Evolutionary conservation across 2,888 invertebrate genomes (phyloP).

Genomic region (Leptothorax acervorum): DNA sequence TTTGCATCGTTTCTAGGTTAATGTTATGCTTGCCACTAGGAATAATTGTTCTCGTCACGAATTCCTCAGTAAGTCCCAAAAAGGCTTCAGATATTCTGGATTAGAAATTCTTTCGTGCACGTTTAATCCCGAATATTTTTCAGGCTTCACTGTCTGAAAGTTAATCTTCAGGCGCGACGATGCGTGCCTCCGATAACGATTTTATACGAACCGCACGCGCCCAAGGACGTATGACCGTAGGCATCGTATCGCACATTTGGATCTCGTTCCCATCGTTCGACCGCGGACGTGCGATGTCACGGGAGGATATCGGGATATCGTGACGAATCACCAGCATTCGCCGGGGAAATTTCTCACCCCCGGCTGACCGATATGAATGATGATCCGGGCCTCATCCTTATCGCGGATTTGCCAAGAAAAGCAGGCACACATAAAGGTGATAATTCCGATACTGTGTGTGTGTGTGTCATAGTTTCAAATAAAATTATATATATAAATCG

Average conservation of each 20-base stretch:
- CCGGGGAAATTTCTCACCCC: conserved; percentile 23
- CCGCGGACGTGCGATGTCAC: conserved; percentile 27
- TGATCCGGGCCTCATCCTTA: background rate
- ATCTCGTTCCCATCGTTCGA: conserved; percentile 46
- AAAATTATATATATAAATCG: background rate
- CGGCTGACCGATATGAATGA: conserved; percentile 6
- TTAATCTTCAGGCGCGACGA: conserved; percentile 48
- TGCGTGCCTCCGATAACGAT: conserved; percentile 60
- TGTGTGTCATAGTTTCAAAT: background rate
- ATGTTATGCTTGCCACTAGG: background rate
- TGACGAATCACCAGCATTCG: conserved; percentile 45
- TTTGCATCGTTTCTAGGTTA: too few species aligned
- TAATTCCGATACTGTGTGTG: background rate
- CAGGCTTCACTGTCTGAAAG: conserved; percentile 1
- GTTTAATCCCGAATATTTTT: background rate
- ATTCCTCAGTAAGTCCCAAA: too few species aligned
- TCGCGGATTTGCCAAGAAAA: conserved; percentile 19
- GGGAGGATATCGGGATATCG: conserved; percentile 39
- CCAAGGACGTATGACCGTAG: conserved; percentile 6
- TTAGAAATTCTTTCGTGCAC: background rate
- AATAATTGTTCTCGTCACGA: background rate
- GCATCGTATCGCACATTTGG: conserved; percentile 35
- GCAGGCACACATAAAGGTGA: conserved; percentile 2
- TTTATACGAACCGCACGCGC: conserved; percentile 57
- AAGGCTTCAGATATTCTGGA: background rate